Evolutionary conservation across 2,113 vertebrate genomes (phyloP).

Genomic region (Chascanopsetta lugubris): DNA sequence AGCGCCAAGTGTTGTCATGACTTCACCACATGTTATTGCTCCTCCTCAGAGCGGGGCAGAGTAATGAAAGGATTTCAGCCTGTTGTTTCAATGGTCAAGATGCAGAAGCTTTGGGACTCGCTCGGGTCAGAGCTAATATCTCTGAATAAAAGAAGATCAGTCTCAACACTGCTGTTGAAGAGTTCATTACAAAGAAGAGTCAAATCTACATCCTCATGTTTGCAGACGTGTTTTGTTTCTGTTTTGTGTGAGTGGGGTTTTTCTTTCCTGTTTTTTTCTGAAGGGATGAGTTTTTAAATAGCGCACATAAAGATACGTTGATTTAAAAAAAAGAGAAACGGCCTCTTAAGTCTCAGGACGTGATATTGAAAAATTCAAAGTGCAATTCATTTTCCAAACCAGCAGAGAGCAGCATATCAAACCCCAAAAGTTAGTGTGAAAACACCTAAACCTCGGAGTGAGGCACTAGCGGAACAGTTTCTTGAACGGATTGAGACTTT

Average conservation of each 20-base stretch:
- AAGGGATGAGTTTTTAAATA: neutral
- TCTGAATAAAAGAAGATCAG: neutral
- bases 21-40: neutral
- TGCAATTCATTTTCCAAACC: neutral
- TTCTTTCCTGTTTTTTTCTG: neutral
- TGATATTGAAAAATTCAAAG: neutral
- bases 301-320: neutral
- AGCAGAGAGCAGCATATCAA: neutral
- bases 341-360: neutral
- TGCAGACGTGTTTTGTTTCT: neutral
- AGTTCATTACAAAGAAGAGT: neutral
- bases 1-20: neutral
- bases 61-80: neutral
- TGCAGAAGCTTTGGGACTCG: neutral
- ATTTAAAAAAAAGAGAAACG: neutral
- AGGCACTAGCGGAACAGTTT: no score
- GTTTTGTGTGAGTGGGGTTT: neutral
- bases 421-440: no score
- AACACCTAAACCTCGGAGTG: no score
- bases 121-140: no score
- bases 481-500: no score
- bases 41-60: neutral
- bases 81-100: neutral
- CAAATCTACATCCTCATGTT: neutral
- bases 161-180: neutral